Conservation (phyloP, 2,888 invertebrate genomes). For the Cantharis nigra region DNA sequence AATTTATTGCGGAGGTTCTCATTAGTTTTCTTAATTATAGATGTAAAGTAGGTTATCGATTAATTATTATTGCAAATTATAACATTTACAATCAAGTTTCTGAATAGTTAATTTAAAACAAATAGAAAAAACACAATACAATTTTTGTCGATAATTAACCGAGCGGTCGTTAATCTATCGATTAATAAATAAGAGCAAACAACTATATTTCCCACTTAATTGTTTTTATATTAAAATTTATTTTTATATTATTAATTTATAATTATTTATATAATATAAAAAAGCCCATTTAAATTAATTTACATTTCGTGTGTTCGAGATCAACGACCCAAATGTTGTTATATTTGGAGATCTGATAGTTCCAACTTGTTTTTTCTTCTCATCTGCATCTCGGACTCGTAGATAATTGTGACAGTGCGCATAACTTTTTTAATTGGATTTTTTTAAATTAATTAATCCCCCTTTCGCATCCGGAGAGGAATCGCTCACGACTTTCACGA, state of each 20-base stretch:
- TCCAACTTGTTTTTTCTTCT: background rate
- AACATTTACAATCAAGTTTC: background rate
- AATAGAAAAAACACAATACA: background rate
- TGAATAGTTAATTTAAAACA: background rate
- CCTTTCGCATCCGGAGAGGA: background rate
- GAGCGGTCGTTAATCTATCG: background rate
- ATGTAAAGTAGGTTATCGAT: slow-evolving; percentile 24
- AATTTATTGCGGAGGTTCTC: slow-evolving; percentile 18
- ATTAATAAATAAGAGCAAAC: background rate
- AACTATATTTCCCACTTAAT: background rate
- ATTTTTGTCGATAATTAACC: background rate
- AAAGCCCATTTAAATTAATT: background rate
- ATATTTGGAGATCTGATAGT: background rate
- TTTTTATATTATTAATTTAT: background rate
- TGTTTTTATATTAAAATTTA: background rate
- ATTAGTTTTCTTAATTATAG: slow-evolving; percentile 20
- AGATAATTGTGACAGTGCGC: background rate
- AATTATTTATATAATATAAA: background rate
- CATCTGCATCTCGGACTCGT: background rate
- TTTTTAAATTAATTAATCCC: background rate
- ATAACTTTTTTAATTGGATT: background rate
- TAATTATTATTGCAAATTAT: background rate
- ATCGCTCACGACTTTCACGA: background rate
- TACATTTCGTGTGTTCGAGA: background rate
- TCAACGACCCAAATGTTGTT: background rate